A percentile compares a stretch with the other conserved stretches of the same genome.
Conservation (phyloP, 2,113 vertebrate species). For the Istiophorus platypterus region DNA sequence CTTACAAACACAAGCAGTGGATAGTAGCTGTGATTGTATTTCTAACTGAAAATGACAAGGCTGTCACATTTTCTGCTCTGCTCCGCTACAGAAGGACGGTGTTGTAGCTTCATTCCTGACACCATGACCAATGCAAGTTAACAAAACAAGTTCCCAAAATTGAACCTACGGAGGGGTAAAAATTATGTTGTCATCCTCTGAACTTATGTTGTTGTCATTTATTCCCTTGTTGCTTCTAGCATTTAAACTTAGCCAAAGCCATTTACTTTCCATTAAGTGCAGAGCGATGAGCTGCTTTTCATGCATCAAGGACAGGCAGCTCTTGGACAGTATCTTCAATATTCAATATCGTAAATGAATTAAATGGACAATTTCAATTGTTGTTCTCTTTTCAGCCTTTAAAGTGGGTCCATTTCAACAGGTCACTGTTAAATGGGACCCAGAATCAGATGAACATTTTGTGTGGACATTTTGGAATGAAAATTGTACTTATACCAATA, state of each 20-base stretch:
- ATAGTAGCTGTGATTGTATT: neutral
- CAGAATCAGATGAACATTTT: neutral
- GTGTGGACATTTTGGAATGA: neutral
- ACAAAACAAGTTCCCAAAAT: slow-evolving; percentile 8
- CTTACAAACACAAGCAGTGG: neutral
- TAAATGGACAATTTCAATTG: neutral
- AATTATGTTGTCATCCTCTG: slow-evolving; percentile 5
- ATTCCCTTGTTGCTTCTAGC: neutral
- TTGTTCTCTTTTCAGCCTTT: neutral
- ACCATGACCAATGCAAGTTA: slow-evolving; percentile 36
- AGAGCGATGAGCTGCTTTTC: neutral
- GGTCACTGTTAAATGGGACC: neutral
- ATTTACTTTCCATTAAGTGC: neutral
- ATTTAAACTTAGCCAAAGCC: neutral
- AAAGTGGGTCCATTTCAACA: neutral
- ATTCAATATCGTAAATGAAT: neutral
- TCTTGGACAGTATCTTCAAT: neutral
- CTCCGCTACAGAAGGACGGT: neutral
- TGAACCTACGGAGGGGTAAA: slow-evolving; percentile 17
- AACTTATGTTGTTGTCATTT: neutral
- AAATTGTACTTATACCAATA: neutral
- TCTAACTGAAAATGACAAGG: neutral
- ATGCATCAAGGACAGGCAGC: neutral
- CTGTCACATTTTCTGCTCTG: neutral
- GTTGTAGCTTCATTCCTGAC: slow-evolving; percentile 2